These are phyloP conservation scores for Drosophila suzukii DNA, from an alignment of 1,140 invertebrate species.

Conservation along the genomic window DNA sequence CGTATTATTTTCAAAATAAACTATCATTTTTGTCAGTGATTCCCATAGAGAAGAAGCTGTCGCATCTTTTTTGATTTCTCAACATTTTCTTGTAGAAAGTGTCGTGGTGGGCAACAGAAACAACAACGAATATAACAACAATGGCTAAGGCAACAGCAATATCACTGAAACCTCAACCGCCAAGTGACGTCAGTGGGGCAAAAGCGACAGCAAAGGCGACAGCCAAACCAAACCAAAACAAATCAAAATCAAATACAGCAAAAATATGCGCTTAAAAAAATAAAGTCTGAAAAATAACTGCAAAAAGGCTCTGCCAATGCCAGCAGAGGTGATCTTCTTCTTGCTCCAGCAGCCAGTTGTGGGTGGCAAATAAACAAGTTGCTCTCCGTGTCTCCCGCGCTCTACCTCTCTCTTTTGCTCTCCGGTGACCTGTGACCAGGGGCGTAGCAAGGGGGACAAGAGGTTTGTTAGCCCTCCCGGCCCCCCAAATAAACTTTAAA, in stretches of 20 bases:
- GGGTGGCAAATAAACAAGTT: conserved; percentile 59
- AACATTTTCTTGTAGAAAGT: conserved; percentile 81
- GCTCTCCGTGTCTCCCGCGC: conserved; percentile 14
- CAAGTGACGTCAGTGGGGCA: conserved; percentile 31
- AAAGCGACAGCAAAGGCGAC: conserved; percentile 4
- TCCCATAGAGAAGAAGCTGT: conserved; percentile 50
- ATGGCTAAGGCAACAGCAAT: conserved; percentile 37
- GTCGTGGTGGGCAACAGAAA: conserved; percentile 65
- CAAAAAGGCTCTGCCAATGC: conserved; percentile 40
- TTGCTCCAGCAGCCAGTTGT: conserved; percentile 48
- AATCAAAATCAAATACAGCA: conserved; percentile 36
- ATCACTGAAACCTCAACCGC: conserved; percentile 15
- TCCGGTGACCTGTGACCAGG: conserved; percentile 5
- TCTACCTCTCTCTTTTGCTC: conserved; percentile 14
- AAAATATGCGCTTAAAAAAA: conserved; percentile 42
- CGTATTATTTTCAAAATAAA: not conserved
- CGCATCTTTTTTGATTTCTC: conserved; percentile 82
- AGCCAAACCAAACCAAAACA: conserved; percentile 18
- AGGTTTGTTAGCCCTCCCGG: no score
- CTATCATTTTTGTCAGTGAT: conserved; percentile 4
- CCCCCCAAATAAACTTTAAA: no score
- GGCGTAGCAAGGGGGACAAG: no score
- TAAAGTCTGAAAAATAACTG: conserved; percentile 27
- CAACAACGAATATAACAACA: conserved; percentile 29
- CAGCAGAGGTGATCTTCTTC: conserved; percentile 28